phyloP scores from a whole-genome alignment of 2,888 invertebrate genomes.

The Lasius fuliginosus region DNA sequence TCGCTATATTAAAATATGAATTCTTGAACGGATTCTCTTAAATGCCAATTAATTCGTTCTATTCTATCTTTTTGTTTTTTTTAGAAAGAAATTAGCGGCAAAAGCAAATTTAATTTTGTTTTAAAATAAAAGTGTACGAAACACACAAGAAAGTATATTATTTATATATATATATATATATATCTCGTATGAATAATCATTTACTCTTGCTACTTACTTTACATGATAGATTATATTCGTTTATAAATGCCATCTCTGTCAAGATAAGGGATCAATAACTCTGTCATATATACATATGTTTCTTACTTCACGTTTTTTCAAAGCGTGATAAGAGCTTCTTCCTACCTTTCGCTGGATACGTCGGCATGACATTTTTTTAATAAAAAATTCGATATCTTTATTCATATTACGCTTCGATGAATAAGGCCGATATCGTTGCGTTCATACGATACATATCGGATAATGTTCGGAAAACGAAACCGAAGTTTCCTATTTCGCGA shows the following conservation, averaged over 20 bases:
- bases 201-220: not conserved
- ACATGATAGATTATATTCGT: not conserved
- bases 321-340: not conserved
- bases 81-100: not conserved
- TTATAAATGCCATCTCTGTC: not conserved
- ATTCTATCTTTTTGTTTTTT: not conserved
- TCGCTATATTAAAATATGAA: not conserved
- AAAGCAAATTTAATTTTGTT: not conserved
- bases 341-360: not conserved
- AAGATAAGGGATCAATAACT: conserved; percentile 1
- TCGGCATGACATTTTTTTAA: not conserved
- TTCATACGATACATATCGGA: not conserved
- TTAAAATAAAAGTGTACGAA: not conserved
- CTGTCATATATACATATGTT: not conserved
- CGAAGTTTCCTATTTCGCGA: conserved; percentile 19
- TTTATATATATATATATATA: not conserved
- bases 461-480: conserved; percentile 23
- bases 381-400: not conserved
- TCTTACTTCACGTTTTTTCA: not conserved
- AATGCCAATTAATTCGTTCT: not conserved
- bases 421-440: not conserved
- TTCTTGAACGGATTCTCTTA: not conserved
- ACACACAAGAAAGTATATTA: not conserved
- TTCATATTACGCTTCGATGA: conserved; percentile 34
- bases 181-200: not conserved